Conservation (phyloP, 2,113 vertebrate genomes). For the Marmota monax region DNA sequence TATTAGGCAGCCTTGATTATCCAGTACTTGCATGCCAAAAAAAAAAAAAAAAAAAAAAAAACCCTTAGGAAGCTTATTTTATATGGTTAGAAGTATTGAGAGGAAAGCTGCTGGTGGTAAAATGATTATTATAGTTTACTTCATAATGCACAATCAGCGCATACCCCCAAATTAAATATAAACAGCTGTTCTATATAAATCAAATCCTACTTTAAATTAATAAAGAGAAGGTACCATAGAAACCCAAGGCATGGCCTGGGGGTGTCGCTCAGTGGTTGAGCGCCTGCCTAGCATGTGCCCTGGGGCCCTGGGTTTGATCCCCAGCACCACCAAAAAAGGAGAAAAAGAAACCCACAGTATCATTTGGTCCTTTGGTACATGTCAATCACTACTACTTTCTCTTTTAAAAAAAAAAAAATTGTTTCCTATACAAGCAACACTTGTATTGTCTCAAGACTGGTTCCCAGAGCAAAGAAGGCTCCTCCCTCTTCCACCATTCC, state of each 20-base stretch:
- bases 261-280: not conserved
- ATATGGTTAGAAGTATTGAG: not conserved
- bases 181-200: not conserved
- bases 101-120: constrained; percentile 18
- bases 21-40: not conserved
- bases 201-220: constrained; percentile 35
- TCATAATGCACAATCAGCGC: not conserved
- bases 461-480: not conserved
- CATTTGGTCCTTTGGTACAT: not conserved
- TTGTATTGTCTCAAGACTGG: no score
- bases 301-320: not conserved
- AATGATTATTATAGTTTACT: constrained; percentile 41
- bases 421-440: not conserved
- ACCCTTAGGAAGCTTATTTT: not conserved
- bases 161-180: not conserved
- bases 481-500: fast-evolving
- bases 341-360: not conserved
- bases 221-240: not conserved
- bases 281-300: not conserved
- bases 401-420: not conserved
- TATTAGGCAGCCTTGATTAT: not conserved
- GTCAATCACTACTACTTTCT: not conserved
- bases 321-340: not conserved
- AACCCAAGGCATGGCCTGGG: not conserved
- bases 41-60: no score